Evolutionary conservation across 2,113 vertebrate genomes (phyloP).

Genomic region (Nycticorax nycticorax): DNA sequence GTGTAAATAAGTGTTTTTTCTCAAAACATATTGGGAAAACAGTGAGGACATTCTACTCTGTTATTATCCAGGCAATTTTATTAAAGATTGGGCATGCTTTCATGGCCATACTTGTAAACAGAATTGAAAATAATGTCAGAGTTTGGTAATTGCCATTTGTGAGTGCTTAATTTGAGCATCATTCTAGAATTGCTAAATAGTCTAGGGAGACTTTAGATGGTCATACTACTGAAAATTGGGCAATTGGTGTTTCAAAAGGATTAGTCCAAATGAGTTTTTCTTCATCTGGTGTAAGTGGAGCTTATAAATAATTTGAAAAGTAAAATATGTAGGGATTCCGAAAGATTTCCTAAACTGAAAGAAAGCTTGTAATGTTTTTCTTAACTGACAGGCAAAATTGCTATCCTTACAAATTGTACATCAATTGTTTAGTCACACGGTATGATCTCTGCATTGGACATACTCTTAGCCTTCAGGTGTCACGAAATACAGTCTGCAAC

Average conservation of each 20-base stretch:
- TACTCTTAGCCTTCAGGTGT: background rate
- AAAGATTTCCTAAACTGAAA: background rate
- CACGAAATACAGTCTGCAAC: background rate
- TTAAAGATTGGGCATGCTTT: background rate
- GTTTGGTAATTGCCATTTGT: background rate
- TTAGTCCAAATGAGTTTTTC: background rate
- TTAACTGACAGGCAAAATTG: conserved; percentile 26
- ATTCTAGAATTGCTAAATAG: background rate
- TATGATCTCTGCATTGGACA: background rate
- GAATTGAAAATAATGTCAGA: conserved; percentile 5
- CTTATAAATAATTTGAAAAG: background rate
- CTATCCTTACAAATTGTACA: background rate
- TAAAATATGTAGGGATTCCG: background rate
- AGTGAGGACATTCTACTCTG: background rate
- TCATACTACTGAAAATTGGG: background rate
- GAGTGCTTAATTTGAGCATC: background rate
- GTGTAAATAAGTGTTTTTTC: background rate
- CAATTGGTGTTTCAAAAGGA: background rate
- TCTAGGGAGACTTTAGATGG: background rate
- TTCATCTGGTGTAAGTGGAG: background rate
- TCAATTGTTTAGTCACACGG: background rate
- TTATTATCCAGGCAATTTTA: background rate
- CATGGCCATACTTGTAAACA: conserved; percentile 7
- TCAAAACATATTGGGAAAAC: background rate
- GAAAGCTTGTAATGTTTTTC: background rate